phyloP scores from a whole-genome alignment of 2,888 invertebrate genomes.

The Drosophila mimetica region DNA sequence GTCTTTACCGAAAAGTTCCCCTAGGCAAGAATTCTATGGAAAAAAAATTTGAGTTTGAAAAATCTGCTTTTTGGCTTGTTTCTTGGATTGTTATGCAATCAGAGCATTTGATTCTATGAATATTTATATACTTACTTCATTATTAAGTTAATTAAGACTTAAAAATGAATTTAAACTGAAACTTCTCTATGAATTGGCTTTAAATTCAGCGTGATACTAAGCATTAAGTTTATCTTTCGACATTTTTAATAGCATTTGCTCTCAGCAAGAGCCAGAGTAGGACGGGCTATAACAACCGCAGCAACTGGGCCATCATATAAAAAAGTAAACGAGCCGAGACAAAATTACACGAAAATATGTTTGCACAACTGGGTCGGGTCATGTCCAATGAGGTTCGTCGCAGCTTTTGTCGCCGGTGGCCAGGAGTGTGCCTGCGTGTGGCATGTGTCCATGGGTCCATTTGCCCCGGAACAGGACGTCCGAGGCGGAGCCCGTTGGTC shows the following conservation, averaged over 20 bases:
- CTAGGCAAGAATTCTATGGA: too few relatives aligned
- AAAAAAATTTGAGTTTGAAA: too few relatives aligned
- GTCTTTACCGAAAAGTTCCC: too few relatives aligned
- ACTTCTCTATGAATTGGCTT: too few relatives aligned
- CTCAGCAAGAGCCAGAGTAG: constrained; percentile 3
- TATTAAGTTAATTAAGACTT: too few relatives aligned
- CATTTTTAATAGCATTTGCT: constrained; percentile 1
- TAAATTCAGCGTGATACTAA: neutral
- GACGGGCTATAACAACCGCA: constrained; percentile 29
- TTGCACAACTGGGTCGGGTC: constrained; percentile 66
- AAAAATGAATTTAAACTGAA: too few relatives aligned
- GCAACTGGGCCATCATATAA: constrained; percentile 44
- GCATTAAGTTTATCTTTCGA: neutral
- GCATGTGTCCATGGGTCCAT: constrained; percentile 30
- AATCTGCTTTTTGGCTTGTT: too few relatives aligned
- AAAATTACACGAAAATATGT: constrained; percentile 72
- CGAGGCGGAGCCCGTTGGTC: constrained; percentile 27
- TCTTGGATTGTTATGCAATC: too few relatives aligned
- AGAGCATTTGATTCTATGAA: too few relatives aligned
- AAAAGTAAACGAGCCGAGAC: constrained; percentile 50
- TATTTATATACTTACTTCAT: too few relatives aligned
- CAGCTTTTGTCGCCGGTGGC: constrained; percentile 25
- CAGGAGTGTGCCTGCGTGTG: constrained; percentile 35
- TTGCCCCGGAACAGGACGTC: constrained; percentile 26
- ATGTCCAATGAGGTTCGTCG: constrained; percentile 32